Evolutionary conservation across 2,113 vertebrate genomes (phyloP).

Genomic region (Sakesphorus luctuosus): DNA sequence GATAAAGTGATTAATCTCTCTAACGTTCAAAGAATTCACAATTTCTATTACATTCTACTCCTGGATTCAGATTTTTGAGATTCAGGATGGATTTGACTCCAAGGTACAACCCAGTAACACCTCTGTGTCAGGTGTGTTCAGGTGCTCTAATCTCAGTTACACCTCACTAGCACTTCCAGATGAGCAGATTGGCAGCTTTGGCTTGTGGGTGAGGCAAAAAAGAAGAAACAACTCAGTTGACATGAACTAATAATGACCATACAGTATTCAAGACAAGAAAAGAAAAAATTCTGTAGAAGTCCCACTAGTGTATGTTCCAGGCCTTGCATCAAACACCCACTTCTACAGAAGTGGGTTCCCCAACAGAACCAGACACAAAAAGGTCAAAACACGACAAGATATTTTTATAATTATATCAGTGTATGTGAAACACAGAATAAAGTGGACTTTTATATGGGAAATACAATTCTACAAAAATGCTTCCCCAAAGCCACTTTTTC

Average conservation of each 20-base stretch:
- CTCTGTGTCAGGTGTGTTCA: background rate
- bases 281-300: background rate
- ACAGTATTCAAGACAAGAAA: background rate
- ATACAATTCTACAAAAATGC: background rate
- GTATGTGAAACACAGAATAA: background rate
- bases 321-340: background rate
- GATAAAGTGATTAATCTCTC: background rate
- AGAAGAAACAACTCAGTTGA: background rate
- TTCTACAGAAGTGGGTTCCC: background rate
- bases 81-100: background rate
- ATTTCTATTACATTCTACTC: background rate
- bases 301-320: background rate
- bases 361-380: background rate
- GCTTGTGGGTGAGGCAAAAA: background rate
- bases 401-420: background rate
- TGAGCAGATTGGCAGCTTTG: background rate
- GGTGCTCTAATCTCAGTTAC: background rate
- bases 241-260: background rate
- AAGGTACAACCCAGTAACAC: background rate
- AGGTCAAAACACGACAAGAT: background rate
- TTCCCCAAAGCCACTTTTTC: background rate
- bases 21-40: background rate
- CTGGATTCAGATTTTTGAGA: background rate
- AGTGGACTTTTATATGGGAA: background rate
- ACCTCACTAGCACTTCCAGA: background rate